Conservation (phyloP, 64 coral and sea anemone species). For the Montipora capricornis region DNA sequence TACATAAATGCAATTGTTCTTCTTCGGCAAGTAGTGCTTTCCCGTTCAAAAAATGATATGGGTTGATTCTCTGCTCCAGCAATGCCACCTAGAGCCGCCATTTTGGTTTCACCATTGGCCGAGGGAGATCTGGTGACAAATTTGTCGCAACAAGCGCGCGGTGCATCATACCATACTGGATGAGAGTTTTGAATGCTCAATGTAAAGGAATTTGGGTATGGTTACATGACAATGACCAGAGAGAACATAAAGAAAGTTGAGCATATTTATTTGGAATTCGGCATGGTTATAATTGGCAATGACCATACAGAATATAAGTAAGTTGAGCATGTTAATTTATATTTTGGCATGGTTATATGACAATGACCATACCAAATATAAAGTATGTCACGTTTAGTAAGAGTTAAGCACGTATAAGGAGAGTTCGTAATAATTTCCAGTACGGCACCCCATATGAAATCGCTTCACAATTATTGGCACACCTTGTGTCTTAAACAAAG, state of each 20-base stretch:
- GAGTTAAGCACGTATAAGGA: neutral
- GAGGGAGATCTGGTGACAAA: neutral
- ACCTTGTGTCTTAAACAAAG: too few species aligned
- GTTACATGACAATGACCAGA: neutral
- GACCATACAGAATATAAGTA: neutral
- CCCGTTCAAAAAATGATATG: conserved; percentile 32
- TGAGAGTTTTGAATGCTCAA: conserved; percentile 18
- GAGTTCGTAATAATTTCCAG: neutral
- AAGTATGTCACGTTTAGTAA: neutral
- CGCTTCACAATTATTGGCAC: too few species aligned
- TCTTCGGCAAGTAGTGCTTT: conserved; percentile 49
- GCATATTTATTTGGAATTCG: neutral
- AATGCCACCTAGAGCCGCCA: conserved; percentile 53
- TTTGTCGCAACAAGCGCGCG: neutral
- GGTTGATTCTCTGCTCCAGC: conserved; percentile 22
- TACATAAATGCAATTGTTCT: conserved; percentile 42
- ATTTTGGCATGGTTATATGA: conserved; percentile 24
- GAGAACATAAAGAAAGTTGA: neutral
- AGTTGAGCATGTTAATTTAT: neutral
- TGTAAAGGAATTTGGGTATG: neutral
- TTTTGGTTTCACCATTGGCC: neutral
- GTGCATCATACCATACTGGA: conserved; percentile 12
- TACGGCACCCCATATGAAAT: neutral
- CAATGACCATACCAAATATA: conserved; percentile 7
- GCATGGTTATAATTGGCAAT: too few species aligned